phyloP scores from a whole-genome alignment of 1,140 invertebrate species.

The Lepidurus packardi region DNA sequence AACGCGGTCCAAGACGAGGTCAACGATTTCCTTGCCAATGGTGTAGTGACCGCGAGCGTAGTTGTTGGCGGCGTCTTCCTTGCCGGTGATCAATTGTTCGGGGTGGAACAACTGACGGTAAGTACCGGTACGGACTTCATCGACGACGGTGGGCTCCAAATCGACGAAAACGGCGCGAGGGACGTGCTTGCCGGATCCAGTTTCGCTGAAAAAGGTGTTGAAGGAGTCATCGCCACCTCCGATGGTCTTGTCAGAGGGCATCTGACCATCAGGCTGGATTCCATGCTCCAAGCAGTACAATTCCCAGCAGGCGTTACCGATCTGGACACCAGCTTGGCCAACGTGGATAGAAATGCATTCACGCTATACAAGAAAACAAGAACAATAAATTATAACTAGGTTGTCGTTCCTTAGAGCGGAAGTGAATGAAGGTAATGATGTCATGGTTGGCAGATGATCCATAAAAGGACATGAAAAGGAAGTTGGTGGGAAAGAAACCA shows the following conservation, averaged over 20 bases:
- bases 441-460: neutral
- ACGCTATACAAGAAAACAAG: conserved; percentile 48
- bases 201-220: conserved; percentile 87
- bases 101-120: conserved; percentile 80
- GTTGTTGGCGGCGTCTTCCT: conserved; percentile 84
- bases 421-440: neutral
- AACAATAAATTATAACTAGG: neutral
- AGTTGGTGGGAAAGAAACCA: neutral
- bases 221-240: conserved; percentile 73
- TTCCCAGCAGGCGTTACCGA: conserved; percentile 76
- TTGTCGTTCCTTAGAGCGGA: neutral
- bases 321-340: conserved; percentile 83
- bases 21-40: conserved; percentile 81
- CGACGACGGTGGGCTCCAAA: conserved; percentile 78
- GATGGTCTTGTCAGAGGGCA: conserved; percentile 58
- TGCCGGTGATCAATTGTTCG: conserved; percentile 66
- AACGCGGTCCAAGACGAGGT: conserved; percentile 69
- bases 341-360: conserved; percentile 83
- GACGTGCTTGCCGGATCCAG: conserved; percentile 75
- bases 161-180: conserved; percentile 79
- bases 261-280: conserved; percentile 78
- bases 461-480: neutral
- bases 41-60: conserved; percentile 86
- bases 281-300: conserved; percentile 85
- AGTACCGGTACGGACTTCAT: conserved; percentile 74